These are phyloP conservation scores for Carlito syrichta DNA, from an alignment of 2,113 vertebrate species.

Conservation along the genomic window DNA sequence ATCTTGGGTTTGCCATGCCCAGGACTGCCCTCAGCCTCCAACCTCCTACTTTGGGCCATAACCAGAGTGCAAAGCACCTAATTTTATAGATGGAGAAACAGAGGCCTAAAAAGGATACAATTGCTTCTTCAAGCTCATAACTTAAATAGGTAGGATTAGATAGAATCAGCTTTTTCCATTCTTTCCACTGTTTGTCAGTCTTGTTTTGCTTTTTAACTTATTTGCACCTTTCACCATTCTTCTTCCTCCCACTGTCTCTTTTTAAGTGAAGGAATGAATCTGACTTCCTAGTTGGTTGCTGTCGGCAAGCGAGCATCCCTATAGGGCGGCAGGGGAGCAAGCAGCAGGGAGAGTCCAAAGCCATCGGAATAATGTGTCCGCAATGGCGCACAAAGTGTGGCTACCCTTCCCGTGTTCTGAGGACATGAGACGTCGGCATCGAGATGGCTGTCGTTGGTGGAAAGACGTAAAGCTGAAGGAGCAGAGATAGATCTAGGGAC, in stretches of 20 bases:
- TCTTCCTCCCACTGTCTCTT: background rate
- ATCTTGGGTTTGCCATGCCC: too few relatives aligned
- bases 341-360: background rate
- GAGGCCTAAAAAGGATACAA: background rate
- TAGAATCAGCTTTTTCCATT: background rate
- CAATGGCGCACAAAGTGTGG: background rate
- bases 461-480: slow-evolving; percentile 44
- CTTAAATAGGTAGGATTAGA: background rate
- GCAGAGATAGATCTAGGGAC: slow-evolving; percentile 31
- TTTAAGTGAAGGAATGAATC: slow-evolving; percentile 7
- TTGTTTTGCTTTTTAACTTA: background rate
- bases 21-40: too few relatives aligned
- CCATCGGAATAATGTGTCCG: background rate
- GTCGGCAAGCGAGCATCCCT: background rate
- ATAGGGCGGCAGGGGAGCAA: background rate
- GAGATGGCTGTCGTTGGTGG: slow-evolving; percentile 37
- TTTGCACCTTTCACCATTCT: background rate
- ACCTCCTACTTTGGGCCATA: too few relatives aligned
- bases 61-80: background rate
- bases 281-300: background rate
- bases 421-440: background rate
- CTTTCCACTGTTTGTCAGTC: background rate
- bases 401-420: background rate
- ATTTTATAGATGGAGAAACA: background rate
- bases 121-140: background rate